A percentile compares a stretch with the other conserved stretches of the same genome.
phyloP scores from a whole-genome alignment of 2,797 vertebrate genomes.

The Sphenopsis melanotis region DNA sequence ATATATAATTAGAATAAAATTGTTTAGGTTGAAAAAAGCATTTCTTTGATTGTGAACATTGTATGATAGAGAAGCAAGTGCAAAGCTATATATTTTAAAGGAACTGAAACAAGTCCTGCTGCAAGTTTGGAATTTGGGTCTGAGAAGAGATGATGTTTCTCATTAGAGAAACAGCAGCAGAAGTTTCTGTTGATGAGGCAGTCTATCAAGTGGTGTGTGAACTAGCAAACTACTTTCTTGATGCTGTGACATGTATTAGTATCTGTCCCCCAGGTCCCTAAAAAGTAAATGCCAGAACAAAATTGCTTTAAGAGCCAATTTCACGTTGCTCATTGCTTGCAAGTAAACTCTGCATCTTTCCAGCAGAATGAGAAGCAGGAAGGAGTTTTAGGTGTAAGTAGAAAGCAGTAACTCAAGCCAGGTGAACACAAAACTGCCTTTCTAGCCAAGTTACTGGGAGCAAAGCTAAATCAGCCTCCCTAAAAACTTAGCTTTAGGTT shows the following conservation, averaged over 20 bases:
- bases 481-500: rapidly evolving
- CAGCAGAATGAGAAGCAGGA: background rate
- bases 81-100: background rate
- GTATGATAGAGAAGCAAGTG: background rate
- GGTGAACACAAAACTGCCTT: background rate
- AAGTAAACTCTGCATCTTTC: background rate
- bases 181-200: background rate
- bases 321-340: background rate
- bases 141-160: background rate
- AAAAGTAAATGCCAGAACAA: background rate
- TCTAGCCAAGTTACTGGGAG: background rate
- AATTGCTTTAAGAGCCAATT: background rate
- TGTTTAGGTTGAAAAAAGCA: background rate
- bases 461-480: background rate
- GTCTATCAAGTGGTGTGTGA: background rate
- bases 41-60: background rate
- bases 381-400: background rate
- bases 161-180: background rate
- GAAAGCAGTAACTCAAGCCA: background rate
- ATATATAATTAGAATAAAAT: background rate
- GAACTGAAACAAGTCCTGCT: background rate
- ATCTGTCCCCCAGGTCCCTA: background rate
- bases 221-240: background rate
- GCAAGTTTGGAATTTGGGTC: background rate
- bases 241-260: background rate